Evolutionary conservation across 2,797 vertebrate species (phyloP), one percentile per base, ranked within the genome.

Genomic region (Channallabes apus): DNA sequence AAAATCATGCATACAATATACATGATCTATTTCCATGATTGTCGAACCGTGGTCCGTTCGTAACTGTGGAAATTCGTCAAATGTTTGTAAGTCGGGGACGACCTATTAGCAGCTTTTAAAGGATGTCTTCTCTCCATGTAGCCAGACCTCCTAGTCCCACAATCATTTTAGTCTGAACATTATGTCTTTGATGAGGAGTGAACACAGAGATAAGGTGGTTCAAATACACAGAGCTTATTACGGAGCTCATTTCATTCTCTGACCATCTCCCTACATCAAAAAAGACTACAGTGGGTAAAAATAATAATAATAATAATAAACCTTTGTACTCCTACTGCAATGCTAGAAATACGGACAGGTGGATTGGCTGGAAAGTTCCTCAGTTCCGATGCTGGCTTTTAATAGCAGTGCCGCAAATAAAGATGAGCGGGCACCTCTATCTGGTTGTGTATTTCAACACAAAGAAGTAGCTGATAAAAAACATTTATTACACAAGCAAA

Each of bases 261-360:
- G 29, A 84, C 83, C 86, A 87, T 85, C 86, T 87, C 59, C 82
- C 81, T 32, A 84, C 81, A 88, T 88, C 79, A 89, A 56, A 76
- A 64, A 88, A 83, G 83, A 75, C 82, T 80, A 81, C 78, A 82
- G 82, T 77, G 64, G 75, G 82, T 69, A 77, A 41, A 85, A 86
- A 86, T 73, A 72, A 41, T 84, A 86, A 75, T 79, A 72, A 54
- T 72, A 69, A 79, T 64, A 11, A 15, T 32, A 59, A 56, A 56
- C 68, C 68, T 84, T 88, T 84, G 83, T 82, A 82, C 61, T 67
- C 65, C 67, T 67, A 38, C 68, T 22, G 82, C 68, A 76, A 51
- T 32, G 87, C 64, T 77, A 80, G 61, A 67, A 1, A 6, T 17
- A 80, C 1, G 3, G 58, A 78, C 24, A 83, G 58, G 73, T 65